Evolutionary conservation across 2,888 invertebrate genomes (phyloP).

Genomic region (Eumerus sabulonum): DNA sequence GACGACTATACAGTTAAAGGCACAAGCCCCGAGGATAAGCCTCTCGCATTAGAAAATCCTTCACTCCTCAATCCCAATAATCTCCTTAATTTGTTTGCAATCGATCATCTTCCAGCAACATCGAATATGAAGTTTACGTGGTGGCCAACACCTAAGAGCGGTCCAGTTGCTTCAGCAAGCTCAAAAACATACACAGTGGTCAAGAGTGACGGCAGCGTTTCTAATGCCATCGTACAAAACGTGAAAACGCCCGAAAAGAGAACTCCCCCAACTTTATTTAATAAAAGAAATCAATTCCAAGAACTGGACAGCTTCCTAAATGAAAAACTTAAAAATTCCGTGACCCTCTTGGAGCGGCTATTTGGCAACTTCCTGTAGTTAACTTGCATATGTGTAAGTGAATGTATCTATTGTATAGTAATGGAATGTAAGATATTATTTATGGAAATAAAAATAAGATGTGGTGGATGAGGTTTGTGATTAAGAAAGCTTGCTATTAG

Average conservation of each 20-base stretch:
- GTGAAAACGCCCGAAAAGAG: conserved; percentile 13
- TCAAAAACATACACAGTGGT: no score
- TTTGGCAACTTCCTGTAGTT: conserved; percentile 52
- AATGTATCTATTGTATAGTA: no score
- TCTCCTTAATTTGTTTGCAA: conserved; percentile 41
- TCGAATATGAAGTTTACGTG: conserved; percentile 27
- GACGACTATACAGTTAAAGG: no score
- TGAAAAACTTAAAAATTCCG: conserved; percentile 36
- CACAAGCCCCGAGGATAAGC: not conserved
- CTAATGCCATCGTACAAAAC: no score
- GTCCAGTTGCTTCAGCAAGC: not conserved
- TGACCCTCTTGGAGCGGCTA: conserved; percentile 33
- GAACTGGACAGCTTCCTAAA: conserved; percentile 18
- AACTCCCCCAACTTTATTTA: conserved; percentile 9
- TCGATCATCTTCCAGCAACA: conserved; percentile 42
- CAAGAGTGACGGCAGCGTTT: no score
- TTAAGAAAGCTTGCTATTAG: no score
- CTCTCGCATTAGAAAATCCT: conserved; percentile 6
- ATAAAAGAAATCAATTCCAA: conserved; percentile 21
- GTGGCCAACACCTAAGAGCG: conserved; percentile 30
- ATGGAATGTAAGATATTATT: no score
- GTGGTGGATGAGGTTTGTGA: no score
- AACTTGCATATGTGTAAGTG: no score
- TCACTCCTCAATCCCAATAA: conserved; percentile 31
- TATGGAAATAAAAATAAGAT: no score